Evolutionary conservation across 2,797 vertebrate genomes (phyloP), one percentile per base, ranked within the genome.

Genomic region (Vipera ursinii): DNA sequence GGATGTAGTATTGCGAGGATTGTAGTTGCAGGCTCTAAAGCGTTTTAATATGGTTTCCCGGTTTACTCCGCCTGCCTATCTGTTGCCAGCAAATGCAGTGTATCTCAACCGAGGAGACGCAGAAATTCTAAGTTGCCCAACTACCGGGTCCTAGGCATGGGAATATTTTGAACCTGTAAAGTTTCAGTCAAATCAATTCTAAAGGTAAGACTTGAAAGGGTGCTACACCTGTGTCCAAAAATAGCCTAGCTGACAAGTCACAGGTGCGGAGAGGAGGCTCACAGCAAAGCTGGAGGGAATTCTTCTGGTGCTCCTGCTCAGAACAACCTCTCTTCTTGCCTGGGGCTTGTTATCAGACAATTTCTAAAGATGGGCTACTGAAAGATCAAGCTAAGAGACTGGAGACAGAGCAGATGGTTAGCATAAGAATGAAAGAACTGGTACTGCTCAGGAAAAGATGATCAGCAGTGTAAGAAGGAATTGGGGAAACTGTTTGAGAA

Each of bases 1-100:
- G 87, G 12, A 88, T 89, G n/a, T 28, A 28, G 90, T 65, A 69
- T 28, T 69, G 88, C 17, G 92, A 93, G 91, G 91, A 28, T 86
- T 13, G 20, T 24, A 17, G 65, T 44, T 57, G 28, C 5, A 24
- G 26, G 22, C 6, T 1, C 44, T 61, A 26, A 61, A 60, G 38
- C 22, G 4, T 60, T 26, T 26, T 89, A 53, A 10, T 44, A 44
- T 51, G 55, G 56, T 44, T 38, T 20, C 20, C 38, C 9, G 38
- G 17, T 82, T 82, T 82, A 82, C 1, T 48, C 69, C 69, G 17
- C 6, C 32, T 22, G 69, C 17, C 17, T 78, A 1, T 82, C 8
- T 44, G 7, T 20, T 78, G 20, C 38, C 38, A 9, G 38, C 73
- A 82, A 82, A 82, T 24, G 73, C 73, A 82, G 17, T 44, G 9